phyloP scores from a whole-genome alignment of 2,797 vertebrate species.

The Tangara arthus region DNA sequence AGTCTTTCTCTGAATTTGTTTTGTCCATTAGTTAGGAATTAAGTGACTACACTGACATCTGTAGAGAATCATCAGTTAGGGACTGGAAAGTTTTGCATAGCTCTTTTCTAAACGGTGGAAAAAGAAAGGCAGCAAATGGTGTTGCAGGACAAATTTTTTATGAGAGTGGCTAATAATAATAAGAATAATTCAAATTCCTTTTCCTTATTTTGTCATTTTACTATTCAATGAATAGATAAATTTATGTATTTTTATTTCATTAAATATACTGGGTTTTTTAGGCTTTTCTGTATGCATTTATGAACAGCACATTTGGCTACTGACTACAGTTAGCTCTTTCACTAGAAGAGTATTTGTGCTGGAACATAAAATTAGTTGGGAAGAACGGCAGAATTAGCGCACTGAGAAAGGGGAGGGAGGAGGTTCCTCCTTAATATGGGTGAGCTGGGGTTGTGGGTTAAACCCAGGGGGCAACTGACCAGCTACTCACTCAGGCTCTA shows the following conservation, averaged over 20 bases:
- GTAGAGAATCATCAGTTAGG: not conserved
- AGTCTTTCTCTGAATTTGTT: not conserved
- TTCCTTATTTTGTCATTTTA: not conserved
- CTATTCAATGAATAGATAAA: not conserved
- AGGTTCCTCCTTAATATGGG: fast-evolving
- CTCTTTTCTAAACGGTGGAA: not conserved
- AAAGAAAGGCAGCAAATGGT: not conserved
- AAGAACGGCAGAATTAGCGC: not conserved
- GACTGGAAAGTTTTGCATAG: not conserved
- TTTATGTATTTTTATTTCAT: not conserved
- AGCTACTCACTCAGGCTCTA: not conserved
- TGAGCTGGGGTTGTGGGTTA: not conserved
- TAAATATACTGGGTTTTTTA: not conserved
- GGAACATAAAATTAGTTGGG: not conserved
- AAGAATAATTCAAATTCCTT: not conserved
- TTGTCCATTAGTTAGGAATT: not conserved
- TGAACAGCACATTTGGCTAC: fast-evolving
- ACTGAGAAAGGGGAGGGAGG: not conserved
- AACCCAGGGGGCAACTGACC: fast-evolving
- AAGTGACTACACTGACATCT: not conserved
- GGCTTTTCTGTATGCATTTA: not conserved
- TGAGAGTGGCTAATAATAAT: not conserved
- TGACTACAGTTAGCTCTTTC: not conserved
- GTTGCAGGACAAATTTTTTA: not conserved
- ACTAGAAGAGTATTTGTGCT: not conserved